Base-by-base conservation (phyloP, 2,888 invertebrate genomes). In the Sphaerophoria rueppellii region DNA sequence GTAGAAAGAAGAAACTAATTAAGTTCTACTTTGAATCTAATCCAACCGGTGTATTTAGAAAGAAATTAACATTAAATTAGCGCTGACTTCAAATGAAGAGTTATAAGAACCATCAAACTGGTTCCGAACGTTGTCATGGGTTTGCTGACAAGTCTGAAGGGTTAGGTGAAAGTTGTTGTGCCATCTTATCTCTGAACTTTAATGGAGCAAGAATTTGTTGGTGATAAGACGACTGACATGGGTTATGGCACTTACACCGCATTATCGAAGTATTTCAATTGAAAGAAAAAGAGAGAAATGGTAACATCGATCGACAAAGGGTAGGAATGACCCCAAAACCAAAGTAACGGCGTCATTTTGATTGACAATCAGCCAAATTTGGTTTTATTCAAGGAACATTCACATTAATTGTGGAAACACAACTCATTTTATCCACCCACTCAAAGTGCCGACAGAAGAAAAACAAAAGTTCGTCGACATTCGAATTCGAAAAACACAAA, bases 381-480 rank as follows among this genome's bases (percentile, higher is more conserved):
- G 3, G 11, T 16, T 46, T 32, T n/a, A 7, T n/a, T 46, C 61
- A 61, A 61, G 46, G 61, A 61, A 61, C 32, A 46, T n/a, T 61
- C 43, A 4, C 32, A 32, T 60, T 32, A 16, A 4, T 35, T 24
- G 58, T 40, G n/a, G 24, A 4, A n/a, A 65, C 50, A 52, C n/a
- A 52, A 37, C 52, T 40, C 65, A 35, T 52, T 37, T 16, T 37
- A 52, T 48, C 50, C 16, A 65, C 65, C 4, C 4, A 52, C 24
- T 24, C 24, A 67, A 16, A 35, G 7, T 24, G 14, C 6, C 14
- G n/a, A 48, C 32, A 32, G 12, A 37, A 52, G 12, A 24, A 54
- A 54, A 67, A 54, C 54, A 54, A n/a, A 24, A 67, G 67, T 67
- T 67, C 67, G 54, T 40, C 54, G 67, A 67, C 67, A 32, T 54